Evolutionary conservation across 2,888 invertebrate species (phyloP).

Genomic region (Smittia sp.): DNA sequence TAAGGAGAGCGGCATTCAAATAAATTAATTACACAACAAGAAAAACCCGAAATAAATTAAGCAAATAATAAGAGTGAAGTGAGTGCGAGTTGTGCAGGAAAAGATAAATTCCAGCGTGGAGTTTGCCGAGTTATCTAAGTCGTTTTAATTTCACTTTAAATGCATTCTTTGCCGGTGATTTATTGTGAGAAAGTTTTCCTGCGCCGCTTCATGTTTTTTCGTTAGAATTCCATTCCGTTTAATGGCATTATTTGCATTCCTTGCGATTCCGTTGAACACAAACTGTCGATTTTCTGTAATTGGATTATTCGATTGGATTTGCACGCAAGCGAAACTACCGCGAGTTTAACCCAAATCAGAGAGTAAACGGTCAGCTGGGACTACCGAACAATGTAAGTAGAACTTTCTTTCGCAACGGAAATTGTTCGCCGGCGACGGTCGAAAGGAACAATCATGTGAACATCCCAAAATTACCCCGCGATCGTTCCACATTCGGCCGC

Average conservation of each 20-base stretch:
- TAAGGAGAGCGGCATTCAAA: conserved; percentile 29
- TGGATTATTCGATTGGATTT: conserved; percentile 15
- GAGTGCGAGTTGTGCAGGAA: conserved; percentile 15
- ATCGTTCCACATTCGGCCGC: neutral
- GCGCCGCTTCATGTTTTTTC: neutral
- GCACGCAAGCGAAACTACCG: conserved; percentile 24
- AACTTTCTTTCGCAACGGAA: neutral
- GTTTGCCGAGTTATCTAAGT: conserved; percentile 22
- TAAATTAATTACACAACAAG: conserved; percentile 35
- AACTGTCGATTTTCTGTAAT: conserved; percentile 22
- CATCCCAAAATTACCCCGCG: neutral
- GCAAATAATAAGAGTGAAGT: conserved; percentile 25
- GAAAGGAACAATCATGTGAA: conserved; percentile 6
- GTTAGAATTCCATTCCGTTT: neutral
- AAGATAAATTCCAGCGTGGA: neutral
- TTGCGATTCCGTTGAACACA: conserved; percentile 30
- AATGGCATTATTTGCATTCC: conserved; percentile 36
- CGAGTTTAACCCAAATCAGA: neutral
- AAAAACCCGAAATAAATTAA: conserved; percentile 30
- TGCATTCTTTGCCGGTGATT: conserved; percentile 31
- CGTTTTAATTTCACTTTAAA: conserved; percentile 40
- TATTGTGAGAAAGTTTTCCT: conserved; percentile 22
- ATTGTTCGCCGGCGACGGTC: neutral
- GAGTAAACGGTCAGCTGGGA: neutral
- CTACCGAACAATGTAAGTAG: neutral